Percentiles rank a stretch among this genome's conserved stretches.
These are phyloP conservation scores for Blastomussa wellsi DNA, from an alignment of 92 coral and sea anemone genomes.

Conservation along the genomic window DNA sequence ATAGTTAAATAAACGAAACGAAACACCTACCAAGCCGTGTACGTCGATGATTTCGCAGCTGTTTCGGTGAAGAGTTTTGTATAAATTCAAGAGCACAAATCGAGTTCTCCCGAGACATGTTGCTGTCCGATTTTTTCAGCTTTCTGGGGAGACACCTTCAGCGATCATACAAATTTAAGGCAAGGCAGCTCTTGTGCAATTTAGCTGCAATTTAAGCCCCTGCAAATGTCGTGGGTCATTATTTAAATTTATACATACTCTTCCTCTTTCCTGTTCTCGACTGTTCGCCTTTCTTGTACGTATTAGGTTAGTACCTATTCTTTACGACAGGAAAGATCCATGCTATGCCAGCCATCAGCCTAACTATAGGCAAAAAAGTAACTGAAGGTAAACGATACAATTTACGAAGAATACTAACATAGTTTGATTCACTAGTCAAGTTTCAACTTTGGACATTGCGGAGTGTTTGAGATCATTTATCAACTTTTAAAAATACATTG, in stretches of 20 bases:
- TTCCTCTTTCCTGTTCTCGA: not conserved
- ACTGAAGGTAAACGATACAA: not conserved
- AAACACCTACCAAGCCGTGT: not conserved
- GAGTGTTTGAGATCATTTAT: constrained; percentile 1
- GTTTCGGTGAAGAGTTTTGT: not conserved
- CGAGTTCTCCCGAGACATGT: not conserved
- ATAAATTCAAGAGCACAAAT: not conserved
- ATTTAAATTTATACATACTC: not conserved
- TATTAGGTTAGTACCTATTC: not conserved
- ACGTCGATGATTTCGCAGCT: not conserved
- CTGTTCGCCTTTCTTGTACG: not conserved
- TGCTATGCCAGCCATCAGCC: not conserved
- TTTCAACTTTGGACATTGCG: not conserved
- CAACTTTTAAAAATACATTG: not conserved
- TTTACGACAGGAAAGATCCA: not conserved
- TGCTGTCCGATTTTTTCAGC: not conserved
- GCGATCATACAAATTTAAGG: not conserved
- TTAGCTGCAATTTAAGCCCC: not conserved
- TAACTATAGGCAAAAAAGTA: not conserved
- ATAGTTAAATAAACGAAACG: not conserved
- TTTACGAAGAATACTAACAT: not conserved
- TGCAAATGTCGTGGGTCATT: not conserved
- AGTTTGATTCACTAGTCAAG: not conserved
- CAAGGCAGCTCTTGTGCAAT: not conserved
- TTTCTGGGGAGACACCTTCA: not conserved